These are phyloP conservation scores for Chelon labrosus DNA, from an alignment of 2,797 vertebrate genomes.

Conservation along the genomic window DNA sequence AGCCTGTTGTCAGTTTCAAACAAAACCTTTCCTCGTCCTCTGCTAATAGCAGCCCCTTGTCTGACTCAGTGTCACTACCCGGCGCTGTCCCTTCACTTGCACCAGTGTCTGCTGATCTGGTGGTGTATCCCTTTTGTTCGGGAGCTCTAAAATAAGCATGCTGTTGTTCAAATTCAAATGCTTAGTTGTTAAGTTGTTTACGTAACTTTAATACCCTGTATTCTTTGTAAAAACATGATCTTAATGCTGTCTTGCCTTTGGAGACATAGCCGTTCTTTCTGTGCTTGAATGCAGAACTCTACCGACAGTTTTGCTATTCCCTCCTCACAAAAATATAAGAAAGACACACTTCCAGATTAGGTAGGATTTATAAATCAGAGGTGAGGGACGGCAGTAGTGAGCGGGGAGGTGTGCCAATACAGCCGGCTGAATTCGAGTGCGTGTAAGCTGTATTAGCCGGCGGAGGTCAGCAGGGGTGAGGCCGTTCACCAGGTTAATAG, in stretches of 20 bases:
- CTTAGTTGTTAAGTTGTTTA: slow-evolving; percentile 13
- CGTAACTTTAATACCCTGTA: not conserved
- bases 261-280: too few species aligned
- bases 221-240: too few species aligned
- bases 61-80: slow-evolving; percentile 39
- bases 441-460: slow-evolving; percentile 57
- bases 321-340: not conserved
- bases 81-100: not conserved
- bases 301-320: not conserved
- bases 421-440: slow-evolving; percentile 47
- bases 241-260: too few species aligned
- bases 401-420: slow-evolving; percentile 31
- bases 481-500: slow-evolving; percentile 62
- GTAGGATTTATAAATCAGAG: slow-evolving; percentile 24
- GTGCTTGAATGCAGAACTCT: not conserved
- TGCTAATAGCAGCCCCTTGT: slow-evolving; percentile 26
- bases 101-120: not conserved
- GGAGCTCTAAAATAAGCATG: not conserved
- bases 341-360: slow-evolving; percentile 12
- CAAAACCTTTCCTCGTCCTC: slow-evolving; percentile 52
- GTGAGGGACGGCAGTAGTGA: slow-evolving; percentile 8
- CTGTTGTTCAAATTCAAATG: not conserved
- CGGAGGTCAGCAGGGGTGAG: slow-evolving; percentile 55
- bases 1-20: slow-evolving; percentile 54
- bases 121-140: not conserved